A percentile compares a stretch with the other conserved stretches of the same genome.
Conservation (phyloP, 2,888 invertebrate species). For the Schizotus pectinicornis region DNA sequence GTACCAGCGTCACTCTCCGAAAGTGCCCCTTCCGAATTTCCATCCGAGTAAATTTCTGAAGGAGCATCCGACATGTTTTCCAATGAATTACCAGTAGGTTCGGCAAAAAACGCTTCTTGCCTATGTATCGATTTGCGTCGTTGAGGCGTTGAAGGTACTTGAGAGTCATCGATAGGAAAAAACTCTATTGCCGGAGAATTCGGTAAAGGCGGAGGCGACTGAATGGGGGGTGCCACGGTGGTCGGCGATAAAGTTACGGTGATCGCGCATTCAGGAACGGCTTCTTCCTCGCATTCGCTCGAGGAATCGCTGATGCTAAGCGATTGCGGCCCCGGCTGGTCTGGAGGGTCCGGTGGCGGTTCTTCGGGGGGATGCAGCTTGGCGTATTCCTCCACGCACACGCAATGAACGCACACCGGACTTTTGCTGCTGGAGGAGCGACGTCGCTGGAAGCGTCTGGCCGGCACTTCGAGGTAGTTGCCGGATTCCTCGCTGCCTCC, state of each 20-base stretch:
- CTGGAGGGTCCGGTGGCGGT: conserved; percentile 54
- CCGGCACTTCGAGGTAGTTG: conserved; percentile 58
- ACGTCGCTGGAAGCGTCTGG: conserved; percentile 69
- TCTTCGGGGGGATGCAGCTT: conserved; percentile 60
- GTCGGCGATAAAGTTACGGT: conserved; percentile 70
- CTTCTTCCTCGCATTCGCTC: conserved; percentile 56
- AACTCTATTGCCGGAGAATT: conserved; percentile 66
- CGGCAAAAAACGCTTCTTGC: conserved; percentile 83
- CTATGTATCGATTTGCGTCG: conserved; percentile 78
- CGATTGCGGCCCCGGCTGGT: conserved; percentile 43
- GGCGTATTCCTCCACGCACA: conserved; percentile 77
- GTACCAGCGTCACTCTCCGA: conserved; percentile 47
- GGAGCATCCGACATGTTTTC: conserved; percentile 68
- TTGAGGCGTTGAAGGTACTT: conserved; percentile 48
- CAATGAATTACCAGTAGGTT: conserved; percentile 73
- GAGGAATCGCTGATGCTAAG: conserved; percentile 63
- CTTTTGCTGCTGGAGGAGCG: conserved; percentile 71
- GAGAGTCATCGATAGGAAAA: conserved; percentile 57
- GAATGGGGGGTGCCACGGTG: conserved; percentile 58
- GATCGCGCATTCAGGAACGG: conserved; percentile 64
- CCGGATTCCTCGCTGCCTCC: conserved; percentile 75
- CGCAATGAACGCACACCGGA: conserved; percentile 78
- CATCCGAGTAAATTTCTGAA: conserved; percentile 56
- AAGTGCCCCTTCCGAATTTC: conserved; percentile 51
- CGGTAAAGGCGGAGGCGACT: conserved; percentile 54